Evolutionary conservation across 2,888 invertebrate genomes (phyloP).

Genomic region (Molorchus minor): DNA sequence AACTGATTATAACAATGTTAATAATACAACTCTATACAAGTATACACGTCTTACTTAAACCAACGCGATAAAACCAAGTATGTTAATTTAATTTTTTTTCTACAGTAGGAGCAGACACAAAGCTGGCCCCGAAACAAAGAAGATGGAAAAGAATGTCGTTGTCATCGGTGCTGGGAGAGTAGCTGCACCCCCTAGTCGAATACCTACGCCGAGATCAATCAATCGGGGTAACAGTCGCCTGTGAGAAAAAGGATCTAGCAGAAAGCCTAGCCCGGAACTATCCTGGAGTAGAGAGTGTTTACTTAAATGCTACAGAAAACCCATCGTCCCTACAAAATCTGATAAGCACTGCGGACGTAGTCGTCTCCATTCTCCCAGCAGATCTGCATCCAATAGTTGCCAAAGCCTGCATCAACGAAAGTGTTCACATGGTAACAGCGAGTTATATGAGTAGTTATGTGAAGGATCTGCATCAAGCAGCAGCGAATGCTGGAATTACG

Average conservation of each 20-base stretch:
- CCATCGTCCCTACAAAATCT: conserved; percentile 75
- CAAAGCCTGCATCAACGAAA: conserved; percentile 83
- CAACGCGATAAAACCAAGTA: neutral
- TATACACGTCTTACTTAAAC: neutral
- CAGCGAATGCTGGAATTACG: conserved; percentile 88
- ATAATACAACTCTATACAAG: neutral
- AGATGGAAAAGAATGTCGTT: conserved; percentile 73
- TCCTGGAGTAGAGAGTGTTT: conserved; percentile 78
- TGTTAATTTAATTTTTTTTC: conserved; percentile 3
- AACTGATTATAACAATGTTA: too few relatives aligned
- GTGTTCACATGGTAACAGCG: conserved; percentile 94
- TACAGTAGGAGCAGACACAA: conserved; percentile 54
- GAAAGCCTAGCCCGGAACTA: conserved; percentile 82
- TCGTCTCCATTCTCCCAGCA: conserved; percentile 91
- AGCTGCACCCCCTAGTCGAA: conserved; percentile 92
- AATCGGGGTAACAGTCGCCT: conserved; percentile 78
- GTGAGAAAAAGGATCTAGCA: conserved; percentile 81
- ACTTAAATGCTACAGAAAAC: conserved; percentile 78
- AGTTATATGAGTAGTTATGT: conserved; percentile 92
- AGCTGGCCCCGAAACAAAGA: conserved; percentile 59
- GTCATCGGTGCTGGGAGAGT: conserved; percentile 94
- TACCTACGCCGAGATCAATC: conserved; percentile 87
- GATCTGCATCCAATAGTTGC: conserved; percentile 88
- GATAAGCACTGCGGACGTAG: conserved; percentile 78
- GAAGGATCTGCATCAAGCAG: conserved; percentile 78